Percentiles rank a stretch among this genome's conserved stretches.
These are phyloP conservation scores for Eulemur albifrons DNA, from an alignment of 2,797 vertebrate genomes.

Conservation along the genomic window DNA sequence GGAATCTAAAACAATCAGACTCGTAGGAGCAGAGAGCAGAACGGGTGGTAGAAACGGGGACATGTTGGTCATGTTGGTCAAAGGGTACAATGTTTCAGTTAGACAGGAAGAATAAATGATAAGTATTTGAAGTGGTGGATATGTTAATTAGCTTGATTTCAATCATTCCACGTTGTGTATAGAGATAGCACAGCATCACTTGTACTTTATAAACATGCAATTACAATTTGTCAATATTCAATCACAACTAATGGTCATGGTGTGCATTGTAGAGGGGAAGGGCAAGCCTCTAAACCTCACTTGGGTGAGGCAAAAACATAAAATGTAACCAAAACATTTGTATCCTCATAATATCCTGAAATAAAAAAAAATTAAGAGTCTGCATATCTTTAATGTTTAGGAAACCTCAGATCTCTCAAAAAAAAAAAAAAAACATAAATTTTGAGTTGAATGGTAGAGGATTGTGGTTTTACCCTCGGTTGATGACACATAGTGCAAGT, in stretches of 20 bases:
- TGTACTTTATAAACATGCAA: not conserved
- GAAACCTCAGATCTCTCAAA: not conserved
- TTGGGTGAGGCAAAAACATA: too few species aligned
- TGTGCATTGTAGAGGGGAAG: too few species aligned
- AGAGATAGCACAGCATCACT: not conserved
- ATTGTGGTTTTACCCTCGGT: not conserved
- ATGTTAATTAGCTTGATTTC: not conserved
- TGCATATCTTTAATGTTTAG: not conserved
- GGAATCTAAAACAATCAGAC: not conserved
- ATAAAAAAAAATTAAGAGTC: not conserved
- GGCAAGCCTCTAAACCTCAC: too few species aligned
- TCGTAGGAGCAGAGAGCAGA: not conserved
- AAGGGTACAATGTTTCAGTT: not conserved
- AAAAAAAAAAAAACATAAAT: not conserved
- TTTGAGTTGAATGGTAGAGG: not conserved
- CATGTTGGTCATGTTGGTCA: not conserved
- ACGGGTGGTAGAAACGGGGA: too few species aligned
- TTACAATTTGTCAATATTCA: not conserved
- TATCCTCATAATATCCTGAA: too few species aligned
- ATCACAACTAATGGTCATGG: too few species aligned
- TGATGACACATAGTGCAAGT: not conserved
- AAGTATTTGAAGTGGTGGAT: not conserved
- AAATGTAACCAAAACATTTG: too few species aligned
- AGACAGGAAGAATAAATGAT: not conserved
- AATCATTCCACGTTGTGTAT: not conserved